Evolutionary conservation across 2,797 vertebrate genomes (phyloP), one percentile per base, ranked within the genome.

Genomic region (Myioborus melanocephalus): DNA sequence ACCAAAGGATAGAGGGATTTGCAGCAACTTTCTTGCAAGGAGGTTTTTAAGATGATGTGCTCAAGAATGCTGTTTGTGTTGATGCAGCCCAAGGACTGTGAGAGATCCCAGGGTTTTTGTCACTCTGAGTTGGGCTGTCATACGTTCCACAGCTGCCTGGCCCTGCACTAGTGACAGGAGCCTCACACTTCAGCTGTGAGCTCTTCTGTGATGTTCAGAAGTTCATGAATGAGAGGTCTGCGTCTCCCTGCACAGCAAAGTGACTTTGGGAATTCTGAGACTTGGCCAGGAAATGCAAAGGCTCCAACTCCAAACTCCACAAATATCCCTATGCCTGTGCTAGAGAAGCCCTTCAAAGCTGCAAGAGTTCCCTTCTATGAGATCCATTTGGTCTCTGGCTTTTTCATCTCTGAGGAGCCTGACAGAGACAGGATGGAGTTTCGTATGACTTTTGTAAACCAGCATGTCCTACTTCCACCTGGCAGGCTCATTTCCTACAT

Each of bases 111-210:
- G 37, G 37, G 15, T 5, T 59, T 73, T 59, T 76, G 43, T 56
- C 55, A 57, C 23, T 34, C 39, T 57, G 27, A 50, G 27, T 47
- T 46, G 59, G 1, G 2, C 19, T 57, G 57, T 18, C 70, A 57
- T 0, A 0, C 3, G 9, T 72, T 69, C 57, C 30, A 20, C 6
- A 27, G 69, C n/a, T 72, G 14, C 63, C n/a, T 2, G 1, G 34
- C 19, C 37, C 49, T 3, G 2, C 11, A 73, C 18, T 24, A 34
- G 27, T 19, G 46, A 60, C 35, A 80, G 37, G 4, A 82, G 28
- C 10, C 70, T 78, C 35, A 57, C 39, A 5, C 14, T 65, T 72
- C 43, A 41, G 22, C 41, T 27, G 5, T 10, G 17, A 83, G 28
- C 14, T 59, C 41, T 41, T 77, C 6, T 65, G n/a, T 57, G 19